Conservation (phyloP, 1,140 invertebrate genomes). For the Trachelipus rathkii region DNA sequence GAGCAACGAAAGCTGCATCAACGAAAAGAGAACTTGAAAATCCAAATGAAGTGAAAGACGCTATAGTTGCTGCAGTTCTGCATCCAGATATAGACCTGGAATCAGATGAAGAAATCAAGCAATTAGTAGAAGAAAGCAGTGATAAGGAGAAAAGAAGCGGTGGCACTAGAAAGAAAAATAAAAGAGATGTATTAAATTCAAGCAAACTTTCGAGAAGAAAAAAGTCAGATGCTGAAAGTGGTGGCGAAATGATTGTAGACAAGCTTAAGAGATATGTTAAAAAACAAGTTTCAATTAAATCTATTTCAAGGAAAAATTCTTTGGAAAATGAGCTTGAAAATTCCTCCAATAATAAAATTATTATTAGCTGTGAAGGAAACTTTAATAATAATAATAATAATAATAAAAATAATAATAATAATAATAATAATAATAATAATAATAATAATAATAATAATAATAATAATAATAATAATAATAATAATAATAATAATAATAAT, state of each 20-base stretch:
- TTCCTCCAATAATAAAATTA: not conserved
- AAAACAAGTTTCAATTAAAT: slow-evolving; percentile 36
- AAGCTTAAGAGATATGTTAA: slow-evolving; percentile 42
- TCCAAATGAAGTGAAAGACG: slow-evolving; percentile 39
- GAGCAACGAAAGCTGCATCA: slow-evolving; percentile 32
- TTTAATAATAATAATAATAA: slow-evolving; percentile 21
- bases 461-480: slow-evolving; percentile 25
- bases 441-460: slow-evolving; percentile 25
- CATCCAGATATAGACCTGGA: slow-evolving; percentile 44
- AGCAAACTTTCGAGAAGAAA: slow-evolving; percentile 14
- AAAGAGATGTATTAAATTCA: slow-evolving; percentile 13
- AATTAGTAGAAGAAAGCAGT: slow-evolving; percentile 33
- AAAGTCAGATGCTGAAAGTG: slow-evolving; percentile 22
- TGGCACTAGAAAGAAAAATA: slow-evolving; percentile 1
- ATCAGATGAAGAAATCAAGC: slow-evolving; percentile 43
- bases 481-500: slow-evolving; percentile 20
- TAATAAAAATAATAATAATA: slow-evolving; percentile 22
- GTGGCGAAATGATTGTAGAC: slow-evolving; percentile 37
- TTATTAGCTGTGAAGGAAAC: not conserved
- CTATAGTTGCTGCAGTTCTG: slow-evolving; percentile 38
- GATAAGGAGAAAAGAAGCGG: slow-evolving; percentile 18
- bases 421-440: slow-evolving; percentile 22
- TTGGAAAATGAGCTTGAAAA: too few species aligned
- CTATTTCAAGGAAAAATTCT: too few species aligned
- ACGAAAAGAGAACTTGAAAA: slow-evolving; percentile 35